phyloP scores from a whole-genome alignment of 1,140 invertebrate species.

The Oppia nitens region DNA sequence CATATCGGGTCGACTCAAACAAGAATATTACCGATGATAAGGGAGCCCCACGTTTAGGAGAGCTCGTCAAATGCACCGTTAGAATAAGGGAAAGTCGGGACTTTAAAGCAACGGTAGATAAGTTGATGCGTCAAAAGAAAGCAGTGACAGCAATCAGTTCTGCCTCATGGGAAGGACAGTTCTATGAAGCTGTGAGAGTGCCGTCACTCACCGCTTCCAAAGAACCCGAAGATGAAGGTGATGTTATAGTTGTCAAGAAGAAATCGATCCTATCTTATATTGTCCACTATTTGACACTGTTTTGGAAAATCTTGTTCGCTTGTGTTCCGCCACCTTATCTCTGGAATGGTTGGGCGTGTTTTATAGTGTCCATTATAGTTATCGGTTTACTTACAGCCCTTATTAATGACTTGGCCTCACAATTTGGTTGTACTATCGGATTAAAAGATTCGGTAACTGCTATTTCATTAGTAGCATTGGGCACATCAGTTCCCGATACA shows the following conservation, averaged over 20 bases:
- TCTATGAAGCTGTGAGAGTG: slow-evolving; percentile 84
- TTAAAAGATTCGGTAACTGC: slow-evolving; percentile 91
- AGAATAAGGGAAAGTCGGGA: slow-evolving; percentile 92
- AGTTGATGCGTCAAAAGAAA: slow-evolving; percentile 62
- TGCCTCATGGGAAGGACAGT: slow-evolving; percentile 95
- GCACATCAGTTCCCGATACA: slow-evolving; percentile 93
- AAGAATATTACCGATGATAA: slow-evolving; percentile 42
- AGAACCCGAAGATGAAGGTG: slow-evolving; percentile 33
- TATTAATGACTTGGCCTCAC: slow-evolving; percentile 86
- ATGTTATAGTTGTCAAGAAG: slow-evolving; percentile 25
- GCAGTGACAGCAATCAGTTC: slow-evolving; percentile 84
- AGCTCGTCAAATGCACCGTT: slow-evolving; percentile 60
- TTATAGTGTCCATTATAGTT: slow-evolving; percentile 70
- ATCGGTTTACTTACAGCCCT: slow-evolving; percentile 87
- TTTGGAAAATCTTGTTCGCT: slow-evolving; percentile 95
- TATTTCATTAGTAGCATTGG: slow-evolving; percentile 85
- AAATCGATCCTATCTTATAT: slow-evolving; percentile 33
- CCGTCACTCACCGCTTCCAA: slow-evolving; percentile 32
- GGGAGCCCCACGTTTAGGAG: slow-evolving; percentile 73
- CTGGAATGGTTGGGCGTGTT: slow-evolving; percentile 76
- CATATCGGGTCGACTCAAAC: slow-evolving; percentile 37
- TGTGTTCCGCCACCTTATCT: slow-evolving; percentile 94
- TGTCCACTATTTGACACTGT: slow-evolving; percentile 58
- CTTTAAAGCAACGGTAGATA: slow-evolving; percentile 96
- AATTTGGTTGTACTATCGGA: slow-evolving; percentile 89